Conservation (phyloP, 2,888 invertebrate species). For the Ceramica pisi region DNA sequence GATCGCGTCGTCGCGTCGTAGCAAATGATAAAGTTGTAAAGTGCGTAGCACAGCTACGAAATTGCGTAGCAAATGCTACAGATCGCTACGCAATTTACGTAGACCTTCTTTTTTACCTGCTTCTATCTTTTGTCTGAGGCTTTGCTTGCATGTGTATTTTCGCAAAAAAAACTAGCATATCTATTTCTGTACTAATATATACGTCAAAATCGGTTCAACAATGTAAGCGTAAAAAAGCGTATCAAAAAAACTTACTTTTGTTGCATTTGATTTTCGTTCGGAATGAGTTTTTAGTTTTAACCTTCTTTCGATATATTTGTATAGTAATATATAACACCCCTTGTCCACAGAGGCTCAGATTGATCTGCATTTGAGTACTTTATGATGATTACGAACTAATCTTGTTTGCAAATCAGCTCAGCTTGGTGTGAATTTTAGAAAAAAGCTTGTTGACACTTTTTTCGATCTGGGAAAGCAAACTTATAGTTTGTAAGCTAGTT, state of each 20-base stretch:
- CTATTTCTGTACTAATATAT: too few relatives aligned
- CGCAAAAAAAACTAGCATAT: too few relatives aligned
- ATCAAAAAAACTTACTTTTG: too few relatives aligned
- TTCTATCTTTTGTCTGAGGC: too few relatives aligned
- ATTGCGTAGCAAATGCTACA: slow-evolving; percentile 20
- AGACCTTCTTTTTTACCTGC: not conserved
- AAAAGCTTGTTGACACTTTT: slow-evolving; percentile 53
- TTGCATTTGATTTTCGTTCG: not conserved
- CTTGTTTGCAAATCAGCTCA: slow-evolving; percentile 68
- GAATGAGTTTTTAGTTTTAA: not conserved
- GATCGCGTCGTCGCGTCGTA: not conserved
- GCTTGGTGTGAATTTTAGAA: slow-evolving; percentile 58
- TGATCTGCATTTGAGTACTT: slow-evolving; percentile 76
- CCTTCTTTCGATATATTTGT: slow-evolving; percentile 21
- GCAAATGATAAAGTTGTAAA: too few relatives aligned
- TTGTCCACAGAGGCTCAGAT: slow-evolving; percentile 65
- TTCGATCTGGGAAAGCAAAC: slow-evolving; percentile 48
- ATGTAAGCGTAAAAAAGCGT: too few relatives aligned
- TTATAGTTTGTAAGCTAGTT: slow-evolving; percentile 33
- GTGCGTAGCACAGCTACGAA: slow-evolving; percentile 28
- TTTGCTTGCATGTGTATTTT: too few relatives aligned
- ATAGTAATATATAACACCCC: slow-evolving; percentile 13
- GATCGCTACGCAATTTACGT: slow-evolving; percentile 12
- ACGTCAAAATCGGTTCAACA: too few relatives aligned
- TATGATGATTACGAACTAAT: slow-evolving; percentile 73